These are phyloP conservation scores for Bombus breviceps DNA, from an alignment of 1,140 invertebrate genomes.

Conservation along the genomic window DNA sequence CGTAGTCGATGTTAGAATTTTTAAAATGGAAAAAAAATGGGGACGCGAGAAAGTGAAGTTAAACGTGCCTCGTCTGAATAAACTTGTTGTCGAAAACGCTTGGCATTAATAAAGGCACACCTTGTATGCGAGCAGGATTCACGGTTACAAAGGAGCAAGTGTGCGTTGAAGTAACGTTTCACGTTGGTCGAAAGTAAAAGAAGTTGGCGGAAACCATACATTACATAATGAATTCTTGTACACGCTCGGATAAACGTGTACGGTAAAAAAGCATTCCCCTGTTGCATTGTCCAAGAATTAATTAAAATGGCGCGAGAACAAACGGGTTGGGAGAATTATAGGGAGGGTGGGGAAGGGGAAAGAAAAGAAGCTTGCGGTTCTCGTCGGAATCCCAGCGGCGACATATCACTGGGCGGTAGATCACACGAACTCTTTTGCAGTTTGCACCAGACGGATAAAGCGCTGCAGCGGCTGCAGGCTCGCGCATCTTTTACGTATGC, in stretches of 20 bases:
- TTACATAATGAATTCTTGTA: slow-evolving; percentile 44
- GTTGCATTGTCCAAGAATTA: slow-evolving; percentile 45
- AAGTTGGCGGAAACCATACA: slow-evolving; percentile 23
- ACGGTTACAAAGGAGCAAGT: neutral
- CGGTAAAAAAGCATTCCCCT: slow-evolving; percentile 20
- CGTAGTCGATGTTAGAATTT: neutral
- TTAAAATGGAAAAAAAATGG: neutral
- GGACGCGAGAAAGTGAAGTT: neutral
- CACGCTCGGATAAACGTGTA: slow-evolving; percentile 23
- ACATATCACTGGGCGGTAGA: slow-evolving; percentile 59
- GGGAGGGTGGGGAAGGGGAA: neutral
- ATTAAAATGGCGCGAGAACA: slow-evolving; percentile 55
- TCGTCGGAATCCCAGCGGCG: slow-evolving; percentile 51
- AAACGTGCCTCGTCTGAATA: neutral
- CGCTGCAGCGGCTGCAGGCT: slow-evolving; percentile 38
- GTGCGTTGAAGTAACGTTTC: neutral
- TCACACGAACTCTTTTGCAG: slow-evolving; percentile 60
- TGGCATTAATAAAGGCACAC: neutral
- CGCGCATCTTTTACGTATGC: slow-evolving; percentile 71
- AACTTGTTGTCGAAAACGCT: neutral
- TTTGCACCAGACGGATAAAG: slow-evolving; percentile 61
- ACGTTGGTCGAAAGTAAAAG: slow-evolving; percentile 1
- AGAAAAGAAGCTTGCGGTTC: slow-evolving; percentile 28
- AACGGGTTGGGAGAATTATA: slow-evolving; percentile 16
- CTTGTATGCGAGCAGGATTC: neutral